Conservation (phyloP, 2,113 vertebrate genomes). For the Mobula birostris region DNA sequence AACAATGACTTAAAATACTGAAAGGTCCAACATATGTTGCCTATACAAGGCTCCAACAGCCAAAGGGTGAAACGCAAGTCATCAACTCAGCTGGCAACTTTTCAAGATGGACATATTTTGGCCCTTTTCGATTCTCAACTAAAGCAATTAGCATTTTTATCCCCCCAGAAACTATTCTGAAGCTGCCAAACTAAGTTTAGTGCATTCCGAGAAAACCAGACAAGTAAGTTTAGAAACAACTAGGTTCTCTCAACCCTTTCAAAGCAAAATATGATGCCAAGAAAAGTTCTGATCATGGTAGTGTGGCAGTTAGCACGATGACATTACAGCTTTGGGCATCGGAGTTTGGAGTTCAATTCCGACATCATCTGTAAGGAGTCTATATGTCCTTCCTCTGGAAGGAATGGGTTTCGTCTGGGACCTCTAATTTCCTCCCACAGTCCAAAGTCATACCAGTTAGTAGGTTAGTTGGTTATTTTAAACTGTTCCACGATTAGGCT, state of each 20-base stretch:
- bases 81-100: not conserved
- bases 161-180: not conserved
- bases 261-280: not conserved
- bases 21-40: not conserved
- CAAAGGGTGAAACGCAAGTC: not conserved
- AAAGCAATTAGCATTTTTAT: not conserved
- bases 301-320: no score
- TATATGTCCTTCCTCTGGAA: no score
- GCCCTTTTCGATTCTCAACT: not conserved
- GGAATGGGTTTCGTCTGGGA: no score
- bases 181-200: not conserved
- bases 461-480: no score
- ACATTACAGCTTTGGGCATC: no score
- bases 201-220: not conserved
- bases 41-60: not conserved
- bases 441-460: no score
- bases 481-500: no score
- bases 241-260: not conserved
- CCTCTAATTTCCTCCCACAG: no score
- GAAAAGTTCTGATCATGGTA: not conserved
- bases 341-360: no score
- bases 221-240: not conserved
- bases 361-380: no score
- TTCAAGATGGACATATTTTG: not conserved
- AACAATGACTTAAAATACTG: not conserved